Evolutionary conservation across 2,797 vertebrate genomes (phyloP), one percentile per base, ranked within the genome.

Genomic region (Bovichtus diacanthus): DNA sequence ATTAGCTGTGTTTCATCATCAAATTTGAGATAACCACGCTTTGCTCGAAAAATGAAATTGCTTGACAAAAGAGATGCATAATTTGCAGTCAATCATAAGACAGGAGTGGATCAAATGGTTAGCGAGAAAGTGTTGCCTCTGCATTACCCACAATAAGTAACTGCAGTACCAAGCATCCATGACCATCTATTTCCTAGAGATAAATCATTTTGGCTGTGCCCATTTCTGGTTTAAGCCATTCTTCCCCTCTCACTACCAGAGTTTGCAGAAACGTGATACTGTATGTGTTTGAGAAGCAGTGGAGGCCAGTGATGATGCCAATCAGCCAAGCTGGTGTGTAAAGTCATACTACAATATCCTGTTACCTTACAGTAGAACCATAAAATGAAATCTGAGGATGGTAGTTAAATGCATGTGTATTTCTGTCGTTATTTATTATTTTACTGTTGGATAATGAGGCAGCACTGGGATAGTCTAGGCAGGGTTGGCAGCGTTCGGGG

Each of bases 381-480:
- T 36, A 36, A 47, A 16, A 64, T 6, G 5, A 38, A 51, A 51
- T 25, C 27, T 7, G 34, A 3, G 13, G 34, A 65, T 50, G 19
- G 13, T 15, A 51, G 46, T 51, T 64, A 16, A 64, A 49, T 36
- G n/a, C 13, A 5, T 6, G 31, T 65, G 9, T 27, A 50, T 50
- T 51, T 65, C 13, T 39, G 8, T 51, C 38, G 3, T 50, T 21
- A 58, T 58, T 58, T 39, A 16, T 39, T 59, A 41, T 41, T 39
- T 59, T 59, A 8, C 56, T 23, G n/a, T 59, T 39, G 13, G 13
- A 59, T 59, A 59, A 59, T 39, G 36, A 72, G 21, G 19, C 47
- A 16, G 36, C 21, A 27, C 13, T 36, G 7, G 16, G 3, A n/a
- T 3, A 38, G 29, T 63, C 51, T 29, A 18, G 18, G 21, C 50